Evolutionary conservation across 1,140 invertebrate genomes (phyloP), one percentile per base, ranked within the genome.

Genomic region (Drosophila elegans): DNA sequence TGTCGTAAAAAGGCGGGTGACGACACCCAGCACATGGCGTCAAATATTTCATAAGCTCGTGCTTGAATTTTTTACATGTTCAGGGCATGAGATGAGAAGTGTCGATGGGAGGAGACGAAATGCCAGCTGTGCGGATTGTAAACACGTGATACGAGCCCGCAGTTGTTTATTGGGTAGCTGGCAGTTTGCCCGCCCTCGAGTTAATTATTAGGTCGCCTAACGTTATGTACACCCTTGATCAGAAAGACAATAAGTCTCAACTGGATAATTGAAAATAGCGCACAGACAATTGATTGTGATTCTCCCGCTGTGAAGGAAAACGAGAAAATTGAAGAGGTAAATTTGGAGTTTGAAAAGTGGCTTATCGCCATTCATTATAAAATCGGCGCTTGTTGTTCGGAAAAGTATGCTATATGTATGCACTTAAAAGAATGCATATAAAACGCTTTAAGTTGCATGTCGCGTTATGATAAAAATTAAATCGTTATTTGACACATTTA

Each of bases 41-140:
- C 83, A 86, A 86, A 89, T 86, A 79, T 86, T 86, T 86, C 83
- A 86, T 83, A 89, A 83, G 83, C 66, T 83, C 67, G 83, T 83
- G 83, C 63, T 51, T 46, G 64, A 78, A 78, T 63, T 71, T 77
- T 77, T 78, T 75, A 88, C 83, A 88, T 64, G 63, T 45, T 39
- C 45, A 67, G 46, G 29, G 29, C 29, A 32, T 32, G 29, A 32
- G 42, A 44, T 41, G 51, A 34, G 44, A 64, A 21, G 71, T 41
- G 41, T 3, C 49, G 29, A 16, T 10, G 27, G 6, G 16, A 21
- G 4, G 29, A n/a, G 60, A 29, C 16, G 4, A 44, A n/a, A 6
- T 13, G 54, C 21, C 78, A 88, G 67, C 77, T 84, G 78, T 52
- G 29, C 36, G 62, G 78, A 81, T 74, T 85, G 82, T 86, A 85